Evolutionary conservation across 2,797 vertebrate species (phyloP).

Genomic region (Crenuchus spilurus): DNA sequence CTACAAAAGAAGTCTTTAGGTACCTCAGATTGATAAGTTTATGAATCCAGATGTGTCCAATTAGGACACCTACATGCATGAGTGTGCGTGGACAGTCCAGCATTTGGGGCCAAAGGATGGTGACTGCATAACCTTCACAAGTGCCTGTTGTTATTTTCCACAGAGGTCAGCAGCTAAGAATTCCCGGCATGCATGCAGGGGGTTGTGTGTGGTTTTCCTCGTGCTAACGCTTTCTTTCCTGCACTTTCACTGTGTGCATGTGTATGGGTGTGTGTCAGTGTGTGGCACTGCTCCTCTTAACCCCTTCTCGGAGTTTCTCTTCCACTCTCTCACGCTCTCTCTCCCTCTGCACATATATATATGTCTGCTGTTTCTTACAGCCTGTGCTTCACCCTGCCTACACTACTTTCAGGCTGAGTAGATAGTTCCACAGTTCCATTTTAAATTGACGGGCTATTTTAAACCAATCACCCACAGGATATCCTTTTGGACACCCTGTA

Average conservation of each 20-base stretch:
- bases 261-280: neutral
- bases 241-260: conserved; percentile 6
- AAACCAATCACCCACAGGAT: conserved; percentile 71
- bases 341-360: too few relatives aligned
- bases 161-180: conserved; percentile 78
- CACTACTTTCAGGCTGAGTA: conserved; percentile 32
- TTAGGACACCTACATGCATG: too few relatives aligned
- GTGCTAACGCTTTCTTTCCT: conserved; percentile 16
- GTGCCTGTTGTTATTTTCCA: conserved; percentile 77
- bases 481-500: conserved; percentile 67
- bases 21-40: too few relatives aligned
- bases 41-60: too few relatives aligned
- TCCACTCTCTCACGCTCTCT: too few relatives aligned
- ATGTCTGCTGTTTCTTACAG: neutral
- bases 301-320: too few relatives aligned
- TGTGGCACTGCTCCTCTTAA: neutral
- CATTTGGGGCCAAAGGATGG: conserved; percentile 19
- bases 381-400: conserved; percentile 30
- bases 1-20: too few relatives aligned
- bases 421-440: conserved; percentile 19
- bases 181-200: conserved; percentile 67
- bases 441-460: conserved; percentile 63
- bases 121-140: conserved; percentile 70
- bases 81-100: conserved; percentile 7
- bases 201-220: neutral